Conservation (phyloP, 2,113 vertebrate species). For the Petromus typicus region DNA sequence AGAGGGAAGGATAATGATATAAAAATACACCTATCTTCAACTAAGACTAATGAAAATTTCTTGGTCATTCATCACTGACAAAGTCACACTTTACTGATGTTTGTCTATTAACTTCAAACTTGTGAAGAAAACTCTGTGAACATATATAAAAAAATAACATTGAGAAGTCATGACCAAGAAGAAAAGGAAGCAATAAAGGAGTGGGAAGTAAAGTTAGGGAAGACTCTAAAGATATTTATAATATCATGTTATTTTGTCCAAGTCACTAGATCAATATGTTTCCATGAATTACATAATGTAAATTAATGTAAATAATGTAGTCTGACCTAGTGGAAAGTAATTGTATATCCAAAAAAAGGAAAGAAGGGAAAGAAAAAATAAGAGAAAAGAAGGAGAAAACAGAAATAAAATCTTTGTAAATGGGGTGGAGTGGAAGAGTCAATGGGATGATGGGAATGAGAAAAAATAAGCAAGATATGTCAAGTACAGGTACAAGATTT, state of each 20-base stretch:
- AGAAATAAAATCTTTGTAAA: too few species aligned
- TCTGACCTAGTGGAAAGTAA: background rate
- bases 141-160: background rate
- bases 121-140: background rate
- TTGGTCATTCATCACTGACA: background rate
- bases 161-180: background rate
- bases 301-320: background rate
- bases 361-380: too few species aligned
- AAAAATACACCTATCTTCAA: background rate
- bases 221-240: background rate
- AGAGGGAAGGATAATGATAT: background rate
- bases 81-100: background rate
- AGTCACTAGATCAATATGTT: background rate
- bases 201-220: background rate
- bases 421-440: too few species aligned
- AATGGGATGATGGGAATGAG: too few species aligned
- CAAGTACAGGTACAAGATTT: too few species aligned
- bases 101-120: background rate
- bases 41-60: background rate
- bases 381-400: too few species aligned
- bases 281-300: constrained; percentile 8
- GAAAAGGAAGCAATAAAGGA: background rate
- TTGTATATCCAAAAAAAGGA: background rate
- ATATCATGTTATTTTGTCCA: background rate
- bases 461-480: too few species aligned